These are phyloP conservation scores for Porphyrio hochstetteri DNA, from an alignment of 2,113 vertebrate species.

Conservation along the genomic window DNA sequence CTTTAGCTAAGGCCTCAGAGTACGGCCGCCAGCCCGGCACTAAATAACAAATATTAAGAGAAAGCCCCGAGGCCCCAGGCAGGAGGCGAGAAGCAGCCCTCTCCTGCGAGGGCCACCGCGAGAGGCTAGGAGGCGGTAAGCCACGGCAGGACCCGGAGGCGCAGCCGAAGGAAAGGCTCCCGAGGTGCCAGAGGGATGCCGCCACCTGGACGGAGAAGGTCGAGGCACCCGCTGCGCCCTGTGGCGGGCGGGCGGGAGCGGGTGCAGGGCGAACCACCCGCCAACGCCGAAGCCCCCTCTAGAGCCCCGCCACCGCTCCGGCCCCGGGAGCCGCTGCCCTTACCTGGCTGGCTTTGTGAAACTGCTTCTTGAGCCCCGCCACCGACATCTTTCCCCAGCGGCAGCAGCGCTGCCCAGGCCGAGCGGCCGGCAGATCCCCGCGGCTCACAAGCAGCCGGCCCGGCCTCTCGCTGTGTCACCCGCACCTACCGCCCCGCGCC, in stretches of 20 bases:
- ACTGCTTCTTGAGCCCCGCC: constrained; percentile 91
- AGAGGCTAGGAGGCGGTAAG: neutral
- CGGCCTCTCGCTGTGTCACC: constrained; percentile 43
- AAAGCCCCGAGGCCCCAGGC: neutral
- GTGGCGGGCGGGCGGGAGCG: neutral
- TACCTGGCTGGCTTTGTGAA: constrained; percentile 94
- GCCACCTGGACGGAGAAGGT: neutral
- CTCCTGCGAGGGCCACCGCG: fast-evolving
- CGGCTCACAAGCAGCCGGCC: neutral
- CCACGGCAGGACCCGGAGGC: neutral
- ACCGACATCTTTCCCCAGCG: constrained; percentile 79
- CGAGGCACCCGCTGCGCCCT: neutral
- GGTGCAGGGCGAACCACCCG: neutral
- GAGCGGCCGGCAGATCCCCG: neutral
- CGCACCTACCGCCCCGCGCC: neutral
- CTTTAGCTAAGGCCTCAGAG: neutral
- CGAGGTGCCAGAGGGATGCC: neutral
- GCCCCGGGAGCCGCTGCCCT: neutral
- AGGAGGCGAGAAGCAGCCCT: too few relatives aligned
- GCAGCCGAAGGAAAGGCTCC: fast-evolving
- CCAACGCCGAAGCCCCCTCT: fast-evolving
- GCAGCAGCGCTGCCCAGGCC: neutral
- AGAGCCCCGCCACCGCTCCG: neutral
- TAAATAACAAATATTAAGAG: neutral
- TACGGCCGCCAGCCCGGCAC: neutral